Conservation (phyloP, 2,113 vertebrate genomes). For the Lepisosteus oculatus region DNA sequence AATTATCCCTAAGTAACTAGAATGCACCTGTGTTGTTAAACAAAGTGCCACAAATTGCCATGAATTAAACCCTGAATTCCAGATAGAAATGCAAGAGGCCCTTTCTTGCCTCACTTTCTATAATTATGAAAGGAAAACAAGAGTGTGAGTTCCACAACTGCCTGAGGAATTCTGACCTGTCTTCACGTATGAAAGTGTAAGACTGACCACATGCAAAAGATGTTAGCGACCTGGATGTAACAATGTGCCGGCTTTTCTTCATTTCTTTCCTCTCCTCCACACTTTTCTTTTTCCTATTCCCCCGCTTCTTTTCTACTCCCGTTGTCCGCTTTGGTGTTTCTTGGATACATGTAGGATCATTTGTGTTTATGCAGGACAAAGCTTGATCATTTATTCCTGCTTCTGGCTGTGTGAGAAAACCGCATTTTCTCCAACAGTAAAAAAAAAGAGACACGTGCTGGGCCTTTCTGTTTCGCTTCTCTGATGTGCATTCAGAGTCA, state of each 20-base stretch:
- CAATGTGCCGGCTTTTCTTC: neutral
- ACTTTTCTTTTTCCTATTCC: too few species aligned
- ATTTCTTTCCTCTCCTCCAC: too few species aligned
- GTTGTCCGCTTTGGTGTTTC: too few species aligned
- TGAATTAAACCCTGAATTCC: neutral
- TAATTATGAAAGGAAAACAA: neutral
- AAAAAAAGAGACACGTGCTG: too few species aligned
- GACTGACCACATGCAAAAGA: conserved; percentile 3
- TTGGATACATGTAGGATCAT: too few species aligned
- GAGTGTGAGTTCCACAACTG: neutral
- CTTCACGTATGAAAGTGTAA: neutral
- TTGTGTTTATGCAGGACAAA: conserved; percentile 9
- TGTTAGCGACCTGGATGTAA: conserved; percentile 6
- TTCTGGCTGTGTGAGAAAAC: too few species aligned
- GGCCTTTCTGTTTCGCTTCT: conserved; percentile 18
- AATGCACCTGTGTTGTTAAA: conserved; percentile 47
- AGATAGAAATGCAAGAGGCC: neutral
- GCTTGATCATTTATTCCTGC: too few species aligned
- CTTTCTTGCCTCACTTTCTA: neutral
- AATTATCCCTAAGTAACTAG: conserved; percentile 56
- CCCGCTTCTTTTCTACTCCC: too few species aligned
- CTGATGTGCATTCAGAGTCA: conserved; percentile 3
- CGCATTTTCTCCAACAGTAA: too few species aligned
- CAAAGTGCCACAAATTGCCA: neutral
- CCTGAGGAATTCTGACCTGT: conserved; percentile 7